Conservation (phyloP, 2,888 invertebrate genomes). For the Teinopalpus imperialis region DNA sequence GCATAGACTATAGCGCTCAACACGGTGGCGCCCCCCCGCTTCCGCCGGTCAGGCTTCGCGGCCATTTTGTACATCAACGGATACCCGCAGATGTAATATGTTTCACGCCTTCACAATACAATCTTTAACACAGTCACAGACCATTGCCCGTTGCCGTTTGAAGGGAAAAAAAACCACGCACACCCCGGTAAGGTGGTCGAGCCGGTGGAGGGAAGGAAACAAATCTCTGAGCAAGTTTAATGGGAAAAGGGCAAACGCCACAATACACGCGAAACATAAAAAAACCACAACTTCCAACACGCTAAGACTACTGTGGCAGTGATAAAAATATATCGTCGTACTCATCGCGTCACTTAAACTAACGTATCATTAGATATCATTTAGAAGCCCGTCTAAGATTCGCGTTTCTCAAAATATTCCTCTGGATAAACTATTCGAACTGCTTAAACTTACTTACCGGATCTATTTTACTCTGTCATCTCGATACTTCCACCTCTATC, state of each 20-base stretch:
- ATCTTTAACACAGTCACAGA: slow-evolving; percentile 32
- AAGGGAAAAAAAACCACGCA: slow-evolving; percentile 30
- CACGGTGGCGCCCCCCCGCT: slow-evolving; percentile 14
- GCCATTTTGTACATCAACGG: slow-evolving; percentile 30
- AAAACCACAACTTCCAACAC: slow-evolving; percentile 38
- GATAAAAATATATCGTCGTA: slow-evolving; percentile 69
- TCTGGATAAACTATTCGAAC: slow-evolving; percentile 54
- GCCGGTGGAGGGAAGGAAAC: slow-evolving; percentile 16
- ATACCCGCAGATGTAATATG: slow-evolving; percentile 63
- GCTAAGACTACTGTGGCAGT: slow-evolving; percentile 70
- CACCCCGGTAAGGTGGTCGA: slow-evolving; percentile 29
- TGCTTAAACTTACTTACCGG: slow-evolving; percentile 44
- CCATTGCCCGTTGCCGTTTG: slow-evolving; percentile 17
- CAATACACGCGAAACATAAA: slow-evolving; percentile 39
- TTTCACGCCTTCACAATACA: slow-evolving; percentile 64
- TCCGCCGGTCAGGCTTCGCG: slow-evolving; percentile 26
- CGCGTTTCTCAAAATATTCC: slow-evolving; percentile 64
- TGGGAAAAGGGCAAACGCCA: slow-evolving; percentile 23
- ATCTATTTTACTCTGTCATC: slow-evolving; percentile 32
- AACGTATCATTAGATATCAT: slow-evolving; percentile 50
- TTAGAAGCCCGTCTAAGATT: slow-evolving; percentile 45
- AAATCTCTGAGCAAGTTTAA: slow-evolving; percentile 17
- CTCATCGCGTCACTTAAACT: slow-evolving; percentile 24
- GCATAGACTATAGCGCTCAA: neutral
- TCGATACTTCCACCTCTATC: slow-evolving; percentile 13